Conservation (phyloP, 2,113 vertebrate genomes). For the Amia ocellicauda region DNA sequence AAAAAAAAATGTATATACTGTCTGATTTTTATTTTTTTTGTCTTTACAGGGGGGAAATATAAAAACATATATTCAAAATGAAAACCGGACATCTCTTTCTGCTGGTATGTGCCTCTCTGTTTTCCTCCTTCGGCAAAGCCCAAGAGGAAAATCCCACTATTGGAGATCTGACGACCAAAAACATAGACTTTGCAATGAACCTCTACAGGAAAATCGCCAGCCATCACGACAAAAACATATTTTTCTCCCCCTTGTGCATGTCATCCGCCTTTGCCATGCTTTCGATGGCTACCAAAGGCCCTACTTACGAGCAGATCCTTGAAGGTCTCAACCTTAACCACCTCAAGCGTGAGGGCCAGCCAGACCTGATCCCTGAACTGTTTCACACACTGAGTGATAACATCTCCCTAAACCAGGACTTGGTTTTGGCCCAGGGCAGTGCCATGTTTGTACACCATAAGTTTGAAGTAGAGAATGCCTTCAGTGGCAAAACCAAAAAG, state of each 20-base stretch:
- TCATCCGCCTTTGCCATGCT: slow-evolving; percentile 68
- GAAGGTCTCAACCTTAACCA: slow-evolving; percentile 60
- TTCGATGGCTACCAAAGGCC: slow-evolving; percentile 63
- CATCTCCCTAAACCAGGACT: slow-evolving; percentile 62
- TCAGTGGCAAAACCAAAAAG: slow-evolving; percentile 64
- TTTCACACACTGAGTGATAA: slow-evolving; percentile 69
- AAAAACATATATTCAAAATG: slow-evolving; percentile 28
- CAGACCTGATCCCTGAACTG: slow-evolving; percentile 58
- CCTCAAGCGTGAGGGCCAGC: slow-evolving; percentile 44
- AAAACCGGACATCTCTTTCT: slow-evolving; percentile 39
- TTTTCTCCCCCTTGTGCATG: slow-evolving; percentile 80
- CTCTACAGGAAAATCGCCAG: slow-evolving; percentile 79
- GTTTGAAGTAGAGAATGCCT: slow-evolving; percentile 61
- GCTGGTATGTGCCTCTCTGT: slow-evolving; percentile 36
- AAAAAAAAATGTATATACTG: too few relatives aligned
- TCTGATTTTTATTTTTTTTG: neutral
- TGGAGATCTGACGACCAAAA: slow-evolving; percentile 70
- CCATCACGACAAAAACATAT: slow-evolving; percentile 77
- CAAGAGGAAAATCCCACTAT: slow-evolving; percentile 34
- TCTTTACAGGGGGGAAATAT: slow-evolving; percentile 7
- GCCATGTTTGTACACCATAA: slow-evolving; percentile 68
- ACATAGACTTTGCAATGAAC: slow-evolving; percentile 80
- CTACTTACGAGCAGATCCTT: slow-evolving; percentile 68
- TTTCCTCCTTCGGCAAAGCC: slow-evolving; percentile 33
- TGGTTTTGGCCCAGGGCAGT: slow-evolving; percentile 64